These are phyloP conservation scores for Phoxinus dragarum DNA, from an alignment of 2,797 vertebrate species.

Conservation along the genomic window DNA sequence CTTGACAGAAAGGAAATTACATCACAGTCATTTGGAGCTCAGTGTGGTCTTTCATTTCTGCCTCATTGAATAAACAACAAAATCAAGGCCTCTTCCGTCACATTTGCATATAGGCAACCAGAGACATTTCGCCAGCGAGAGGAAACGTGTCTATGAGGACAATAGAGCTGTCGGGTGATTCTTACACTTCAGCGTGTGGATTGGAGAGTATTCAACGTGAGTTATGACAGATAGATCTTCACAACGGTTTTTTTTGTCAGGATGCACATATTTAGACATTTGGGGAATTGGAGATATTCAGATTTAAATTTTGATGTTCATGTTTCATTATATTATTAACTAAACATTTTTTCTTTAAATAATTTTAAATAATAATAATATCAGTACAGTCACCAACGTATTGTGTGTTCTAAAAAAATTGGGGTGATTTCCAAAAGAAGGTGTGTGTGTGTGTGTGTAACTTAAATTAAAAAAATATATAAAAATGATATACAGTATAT, in stretches of 20 bases:
- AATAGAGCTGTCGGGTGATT: background rate
- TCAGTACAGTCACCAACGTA: background rate
- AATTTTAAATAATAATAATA: background rate
- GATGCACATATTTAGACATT: background rate
- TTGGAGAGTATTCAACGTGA: background rate
- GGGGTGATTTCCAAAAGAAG: background rate
- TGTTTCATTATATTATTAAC: background rate
- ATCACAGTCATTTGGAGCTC: slow-evolving; percentile 44
- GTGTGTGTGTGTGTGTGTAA: no score
- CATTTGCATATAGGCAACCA: slow-evolving; percentile 32
- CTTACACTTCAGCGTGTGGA: slow-evolving; percentile 20
- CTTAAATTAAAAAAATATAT: no score
- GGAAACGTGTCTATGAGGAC: slow-evolving; percentile 9
- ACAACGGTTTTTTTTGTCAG: background rate
- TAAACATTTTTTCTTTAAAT: background rate
- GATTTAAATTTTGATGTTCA: background rate
- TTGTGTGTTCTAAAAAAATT: background rate
- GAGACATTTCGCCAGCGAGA: background rate
- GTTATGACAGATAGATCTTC: background rate
- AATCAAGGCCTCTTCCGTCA: background rate
- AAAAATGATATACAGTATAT: no score
- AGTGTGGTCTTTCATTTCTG: slow-evolving; percentile 46
- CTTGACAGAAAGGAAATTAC: slow-evolving; percentile 50
- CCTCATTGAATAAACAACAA: slow-evolving; percentile 33
- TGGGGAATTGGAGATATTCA: background rate